phyloP scores from a whole-genome alignment of 2,113 vertebrate species.

The Octodon degus region DNA sequence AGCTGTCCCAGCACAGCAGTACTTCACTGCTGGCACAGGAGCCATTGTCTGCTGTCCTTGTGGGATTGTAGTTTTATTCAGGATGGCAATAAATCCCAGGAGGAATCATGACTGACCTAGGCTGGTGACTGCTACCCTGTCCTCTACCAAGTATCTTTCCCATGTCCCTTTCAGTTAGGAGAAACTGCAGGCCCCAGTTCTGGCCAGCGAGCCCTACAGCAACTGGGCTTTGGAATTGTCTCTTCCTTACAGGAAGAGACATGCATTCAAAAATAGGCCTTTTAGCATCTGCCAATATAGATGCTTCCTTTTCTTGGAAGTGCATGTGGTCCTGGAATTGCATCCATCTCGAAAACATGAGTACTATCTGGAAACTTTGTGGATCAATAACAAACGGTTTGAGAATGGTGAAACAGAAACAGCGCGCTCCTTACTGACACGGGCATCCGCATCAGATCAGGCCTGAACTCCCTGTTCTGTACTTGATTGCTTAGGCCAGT shows the following conservation, averaged over 20 bases:
- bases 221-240: neutral
- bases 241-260: neutral
- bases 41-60: fast-evolving
- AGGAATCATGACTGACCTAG: neutral
- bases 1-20: neutral
- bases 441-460: neutral
- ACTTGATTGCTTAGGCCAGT: neutral
- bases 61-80: neutral
- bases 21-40: neutral
- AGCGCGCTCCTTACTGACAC: neutral
- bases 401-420: neutral
- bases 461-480: neutral
- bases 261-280: neutral
- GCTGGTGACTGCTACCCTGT: neutral
- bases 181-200: neutral
- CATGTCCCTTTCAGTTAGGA: neutral
- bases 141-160: neutral
- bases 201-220: neutral
- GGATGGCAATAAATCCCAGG: neutral
- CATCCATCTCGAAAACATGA: neutral
- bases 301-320: neutral
- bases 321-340: neutral
- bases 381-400: neutral
- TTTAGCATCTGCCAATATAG: neutral
- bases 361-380: neutral